Conservation (phyloP, 2,888 invertebrate genomes). For the Homarus gammarus region DNA sequence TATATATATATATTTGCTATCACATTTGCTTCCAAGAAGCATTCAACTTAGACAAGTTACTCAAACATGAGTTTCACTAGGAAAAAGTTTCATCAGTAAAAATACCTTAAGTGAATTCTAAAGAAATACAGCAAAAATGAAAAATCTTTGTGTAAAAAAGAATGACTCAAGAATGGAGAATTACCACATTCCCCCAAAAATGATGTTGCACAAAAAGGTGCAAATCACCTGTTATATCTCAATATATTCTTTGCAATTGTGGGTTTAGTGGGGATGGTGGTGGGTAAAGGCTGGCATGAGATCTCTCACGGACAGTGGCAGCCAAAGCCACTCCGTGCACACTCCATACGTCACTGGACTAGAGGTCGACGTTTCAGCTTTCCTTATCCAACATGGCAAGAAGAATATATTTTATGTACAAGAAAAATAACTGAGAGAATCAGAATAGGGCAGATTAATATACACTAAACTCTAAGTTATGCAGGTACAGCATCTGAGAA, state of each 20-base stretch:
- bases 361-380: slow-evolving; percentile 13
- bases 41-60: slow-evolving; percentile 20
- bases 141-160: background rate
- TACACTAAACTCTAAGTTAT: slow-evolving; percentile 38
- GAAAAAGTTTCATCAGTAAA: slow-evolving; percentile 18
- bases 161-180: slow-evolving; percentile 4
- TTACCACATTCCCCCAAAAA: background rate
- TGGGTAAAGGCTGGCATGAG: slow-evolving; percentile 18
- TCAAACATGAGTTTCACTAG: slow-evolving; percentile 12
- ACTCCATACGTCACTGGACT: background rate
- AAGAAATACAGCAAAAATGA: slow-evolving; percentile 9
- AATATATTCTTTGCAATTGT: background rate
- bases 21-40: slow-evolving; percentile 37
- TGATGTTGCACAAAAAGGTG: background rate
- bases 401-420: slow-evolving; percentile 13
- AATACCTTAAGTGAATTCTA: background rate
- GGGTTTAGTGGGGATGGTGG: slow-evolving; percentile 13
- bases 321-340: background rate
- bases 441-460: slow-evolving; percentile 30
- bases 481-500: slow-evolving; percentile 32
- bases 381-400: slow-evolving; percentile 20
- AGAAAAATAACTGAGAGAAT: slow-evolving; percentile 30
- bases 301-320: slow-evolving; percentile 17
- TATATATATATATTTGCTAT: slow-evolving; percentile 32
- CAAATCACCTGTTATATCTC: background rate